These are phyloP conservation scores for Pagetopsis macropterus DNA, from an alignment of 2,797 vertebrate species.

Conservation along the genomic window DNA sequence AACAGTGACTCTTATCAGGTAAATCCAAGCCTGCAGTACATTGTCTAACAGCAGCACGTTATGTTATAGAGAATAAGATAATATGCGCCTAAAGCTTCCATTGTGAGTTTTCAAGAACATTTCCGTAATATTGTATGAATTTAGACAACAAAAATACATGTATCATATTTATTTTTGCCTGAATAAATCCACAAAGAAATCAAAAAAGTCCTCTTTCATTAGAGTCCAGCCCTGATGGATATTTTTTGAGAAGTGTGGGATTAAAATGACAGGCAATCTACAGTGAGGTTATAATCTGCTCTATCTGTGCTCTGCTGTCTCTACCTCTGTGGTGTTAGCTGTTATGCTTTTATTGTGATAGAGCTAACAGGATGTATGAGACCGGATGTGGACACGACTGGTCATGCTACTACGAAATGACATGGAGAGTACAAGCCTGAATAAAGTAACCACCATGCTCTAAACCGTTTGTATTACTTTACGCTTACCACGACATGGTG, in stretches of 20 bases:
- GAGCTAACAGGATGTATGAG: too few species aligned
- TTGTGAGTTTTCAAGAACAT: slow-evolving; percentile 4
- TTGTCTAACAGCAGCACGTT: neutral
- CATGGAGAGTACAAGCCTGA: too few species aligned
- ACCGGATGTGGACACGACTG: too few species aligned
- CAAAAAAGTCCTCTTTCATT: slow-evolving; percentile 51
- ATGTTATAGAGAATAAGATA: slow-evolving; percentile 35
- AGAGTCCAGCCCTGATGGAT: slow-evolving; percentile 42
- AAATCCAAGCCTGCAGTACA: slow-evolving; percentile 11
- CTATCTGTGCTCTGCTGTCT: slow-evolving; percentile 1
- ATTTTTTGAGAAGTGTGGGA: slow-evolving; percentile 51
- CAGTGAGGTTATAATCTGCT: slow-evolving; percentile 59
- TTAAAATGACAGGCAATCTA: slow-evolving; percentile 55
- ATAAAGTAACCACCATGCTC: too few species aligned
- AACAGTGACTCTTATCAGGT: slow-evolving; percentile 22
- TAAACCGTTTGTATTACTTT: too few species aligned
- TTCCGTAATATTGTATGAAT: slow-evolving; percentile 10
- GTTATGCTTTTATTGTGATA: too few species aligned
- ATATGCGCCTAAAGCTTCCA: neutral
- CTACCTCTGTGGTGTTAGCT: too few species aligned
- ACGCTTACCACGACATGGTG: too few species aligned
- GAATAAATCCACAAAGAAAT: slow-evolving; percentile 1
- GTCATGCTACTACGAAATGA: too few species aligned
- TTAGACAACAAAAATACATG: slow-evolving; percentile 25
- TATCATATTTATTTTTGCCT: slow-evolving; percentile 29